phyloP scores from a whole-genome alignment of 2,797 vertebrate species.

The Periparus ater region DNA sequence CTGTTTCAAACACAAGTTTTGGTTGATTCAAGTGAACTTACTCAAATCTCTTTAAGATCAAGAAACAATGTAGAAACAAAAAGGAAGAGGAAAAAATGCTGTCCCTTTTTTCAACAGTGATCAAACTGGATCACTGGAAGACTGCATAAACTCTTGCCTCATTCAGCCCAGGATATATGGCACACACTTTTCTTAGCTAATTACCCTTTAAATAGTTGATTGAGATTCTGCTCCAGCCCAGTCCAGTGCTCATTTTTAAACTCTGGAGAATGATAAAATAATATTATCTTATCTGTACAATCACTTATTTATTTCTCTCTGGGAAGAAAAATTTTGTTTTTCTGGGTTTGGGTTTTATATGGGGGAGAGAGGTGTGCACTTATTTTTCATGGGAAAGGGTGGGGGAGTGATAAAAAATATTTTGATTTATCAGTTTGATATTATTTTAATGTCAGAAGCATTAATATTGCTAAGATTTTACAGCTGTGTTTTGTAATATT shows the following conservation, averaged over 20 bases:
- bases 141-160: neutral
- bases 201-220: neutral
- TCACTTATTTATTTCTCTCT: neutral
- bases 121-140: conserved; percentile 37
- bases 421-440: neutral
- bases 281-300: conserved; percentile 23
- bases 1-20: conserved; percentile 38
- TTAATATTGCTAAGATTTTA: conserved; percentile 9
- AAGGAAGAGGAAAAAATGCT: conserved; percentile 1
- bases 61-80: conserved; percentile 32
- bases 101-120: conserved; percentile 14
- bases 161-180: neutral
- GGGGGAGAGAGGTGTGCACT: neutral
- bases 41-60: conserved; percentile 48
- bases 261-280: neutral
- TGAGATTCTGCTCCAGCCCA: neutral
- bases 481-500: neutral
- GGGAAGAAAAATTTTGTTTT: neutral
- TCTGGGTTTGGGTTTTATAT: neutral
- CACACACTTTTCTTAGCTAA: neutral
- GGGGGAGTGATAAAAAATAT: neutral
- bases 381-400: neutral
- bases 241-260: neutral
- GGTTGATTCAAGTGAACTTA: conserved; percentile 47
- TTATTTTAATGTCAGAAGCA: neutral